Evolutionary conservation across 2,797 vertebrate genomes (phyloP), one percentile per base, ranked within the genome.

Genomic region (Gallirallus australis): DNA sequence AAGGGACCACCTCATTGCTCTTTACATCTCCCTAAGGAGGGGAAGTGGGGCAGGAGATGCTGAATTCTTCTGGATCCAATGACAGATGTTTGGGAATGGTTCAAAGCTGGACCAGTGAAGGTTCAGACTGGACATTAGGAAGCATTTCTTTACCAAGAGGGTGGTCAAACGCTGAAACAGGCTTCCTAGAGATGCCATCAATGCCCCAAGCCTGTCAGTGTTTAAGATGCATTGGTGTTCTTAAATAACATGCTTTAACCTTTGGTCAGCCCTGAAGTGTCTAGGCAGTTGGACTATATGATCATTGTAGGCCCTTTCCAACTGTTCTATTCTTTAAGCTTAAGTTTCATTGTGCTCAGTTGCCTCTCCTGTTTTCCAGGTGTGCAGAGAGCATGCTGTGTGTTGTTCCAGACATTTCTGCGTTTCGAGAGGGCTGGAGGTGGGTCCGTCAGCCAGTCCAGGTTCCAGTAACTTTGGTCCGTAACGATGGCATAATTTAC

Each of bases 391-490:
- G 99, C 97, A 99, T 99, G 99, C 98, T 99, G 28, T 99, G 99
- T 66, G 99, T 99, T 50, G 99, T 99, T 95, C 99, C 99, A 50
- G 99, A 99, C 98, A 99, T 99, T 98, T 99, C 99, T 9, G 99
- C 99, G 39, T 99, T 99, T 98, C 99, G 99, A 83, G 99, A 99
- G 98, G 99, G 99, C 35, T 99, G 99, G 99, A 98, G 99, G 94
- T 99, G 99, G 99, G 99, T 99, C 90, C 98, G 99, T 85, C 99
- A 99, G 97, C 99, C 99, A 42, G 99, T 99, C 87, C 99, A 99
- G 98, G 99, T 99, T 76, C 99, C 99, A 86, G 99, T 99, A 94
- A 99, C 99, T 95, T 98, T 99, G 98, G 99, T 99, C 95, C 98
- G 99, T 85, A 99, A 99, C 11, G 99, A 99, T 95, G 99, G 99